Conservation (phyloP, 2,113 vertebrate genomes). For the Paramormyrops kingsleyae region DNA sequence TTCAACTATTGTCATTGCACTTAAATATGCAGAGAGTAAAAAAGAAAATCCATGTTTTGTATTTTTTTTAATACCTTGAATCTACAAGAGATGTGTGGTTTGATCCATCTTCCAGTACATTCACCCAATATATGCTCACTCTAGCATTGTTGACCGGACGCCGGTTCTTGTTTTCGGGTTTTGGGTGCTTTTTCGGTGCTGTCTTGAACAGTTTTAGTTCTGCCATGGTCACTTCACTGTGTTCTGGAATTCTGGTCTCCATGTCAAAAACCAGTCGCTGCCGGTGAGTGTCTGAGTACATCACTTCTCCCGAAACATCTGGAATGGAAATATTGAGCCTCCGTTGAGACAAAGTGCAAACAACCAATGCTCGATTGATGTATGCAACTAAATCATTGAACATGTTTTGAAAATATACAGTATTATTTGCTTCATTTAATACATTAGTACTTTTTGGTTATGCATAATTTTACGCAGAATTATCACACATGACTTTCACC, state of each 20-base stretch:
- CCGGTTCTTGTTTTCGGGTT: constrained; percentile 54
- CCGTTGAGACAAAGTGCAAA: constrained; percentile 14
- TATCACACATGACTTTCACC: constrained; percentile 17
- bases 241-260: constrained; percentile 77
- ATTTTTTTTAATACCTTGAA: constrained; percentile 64
- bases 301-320: constrained; percentile 73
- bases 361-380: neutral
- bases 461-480: neutral
- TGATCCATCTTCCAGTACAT: constrained; percentile 62
- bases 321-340: neutral
- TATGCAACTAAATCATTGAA: neutral
- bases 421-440: neutral
- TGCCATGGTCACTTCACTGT: constrained; percentile 87
- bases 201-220: constrained; percentile 84
- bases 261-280: constrained; percentile 80
- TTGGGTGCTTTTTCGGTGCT: constrained; percentile 46
- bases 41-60: constrained; percentile 11
- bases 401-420: neutral
- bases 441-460: neutral
- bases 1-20: neutral
- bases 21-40: neutral
- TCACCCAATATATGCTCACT: constrained; percentile 88
- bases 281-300: constrained; percentile 65
- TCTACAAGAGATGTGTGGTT: constrained; percentile 83
- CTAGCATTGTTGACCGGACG: constrained; percentile 66